Evolutionary conservation across 2,888 invertebrate species (phyloP).

Genomic region (Sminthurides aquaticus): DNA sequence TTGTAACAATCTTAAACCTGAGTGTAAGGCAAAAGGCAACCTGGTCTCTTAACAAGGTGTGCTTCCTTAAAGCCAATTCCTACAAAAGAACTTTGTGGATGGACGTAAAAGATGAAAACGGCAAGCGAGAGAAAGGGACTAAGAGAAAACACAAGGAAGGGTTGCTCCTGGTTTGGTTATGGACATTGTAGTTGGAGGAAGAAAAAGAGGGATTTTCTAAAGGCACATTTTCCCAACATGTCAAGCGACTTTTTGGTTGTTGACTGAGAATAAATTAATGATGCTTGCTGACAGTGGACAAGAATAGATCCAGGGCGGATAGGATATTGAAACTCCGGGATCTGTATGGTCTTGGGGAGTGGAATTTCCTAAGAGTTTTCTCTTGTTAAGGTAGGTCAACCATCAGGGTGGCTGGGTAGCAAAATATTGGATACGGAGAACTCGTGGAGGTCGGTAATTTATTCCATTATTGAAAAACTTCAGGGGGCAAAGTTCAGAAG

Average conservation of each 20-base stretch:
- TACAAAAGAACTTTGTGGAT: no score
- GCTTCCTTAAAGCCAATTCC: no score
- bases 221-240: neutral
- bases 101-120: no score
- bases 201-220: neutral
- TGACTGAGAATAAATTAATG: neutral
- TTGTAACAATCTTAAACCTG: no score
- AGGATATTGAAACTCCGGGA: neutral
- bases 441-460: conserved; percentile 18
- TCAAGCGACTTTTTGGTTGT: neutral
- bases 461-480: conserved; percentile 21
- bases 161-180: no score
- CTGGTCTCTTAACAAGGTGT: no score
- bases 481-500: neutral
- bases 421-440: neutral
- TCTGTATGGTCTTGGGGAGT: neutral
- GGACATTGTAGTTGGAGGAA: no score
- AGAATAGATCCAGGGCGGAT: neutral
- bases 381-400: conserved; percentile 22
- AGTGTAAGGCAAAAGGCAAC: no score
- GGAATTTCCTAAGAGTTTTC: neutral
- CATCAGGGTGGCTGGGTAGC: conserved; percentile 14
- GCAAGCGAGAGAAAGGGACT: no score
- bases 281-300: neutral
- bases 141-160: neutral